Evolutionary conservation across 2,888 invertebrate species (phyloP), one percentile per base, ranked within the genome.

Genomic region (Agrotis ipsilon): DNA sequence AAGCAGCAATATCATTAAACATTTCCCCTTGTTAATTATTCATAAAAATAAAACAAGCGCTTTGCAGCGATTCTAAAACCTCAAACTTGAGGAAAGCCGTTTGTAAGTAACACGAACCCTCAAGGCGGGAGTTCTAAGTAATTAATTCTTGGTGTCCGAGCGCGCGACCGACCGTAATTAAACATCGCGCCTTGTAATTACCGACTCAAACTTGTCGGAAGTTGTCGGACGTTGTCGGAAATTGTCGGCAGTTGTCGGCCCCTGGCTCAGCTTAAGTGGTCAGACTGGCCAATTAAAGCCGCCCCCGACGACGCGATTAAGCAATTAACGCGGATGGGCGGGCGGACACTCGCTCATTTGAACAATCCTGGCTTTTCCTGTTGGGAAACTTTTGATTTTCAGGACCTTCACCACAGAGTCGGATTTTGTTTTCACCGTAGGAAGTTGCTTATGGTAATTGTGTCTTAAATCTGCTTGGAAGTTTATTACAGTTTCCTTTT

Each of bases 141-240:
- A 96, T 96, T 96, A 96, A 96, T 94, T 92, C 92, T 84, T 82
- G 90, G 90, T 90, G 94, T 92, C 93, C 93, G 90, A 88, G 81
- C 89, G 89, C 78, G 87, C 92, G 90, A 87, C 91, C 88, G 88
- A 87, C 89, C 92, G 91, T 95, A 96, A 96, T 96, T 96, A 96
- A 95, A 92, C 95, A 95, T 94, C 93, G 92, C 94, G 93, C 94
- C 95, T 93, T 95, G 94, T 96, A 95, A 96, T 96, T 96, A 96
- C 92, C 57, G 80, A 82, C 85, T 93, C 90, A 91, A 92, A 91
- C 87, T 91, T 91, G 92, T 89, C 90, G 92, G 90, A 91, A 92
- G 89, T 91, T 91, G 90, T 89, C 90, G 92, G 90, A 90, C 91
- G 89, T 91, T 91, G 90, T 89, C 92, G 88, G 88, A 83, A 85